Evolutionary conservation across 2,113 vertebrate species (phyloP).

Genomic region (Chaetorhynchus papuensis): DNA sequence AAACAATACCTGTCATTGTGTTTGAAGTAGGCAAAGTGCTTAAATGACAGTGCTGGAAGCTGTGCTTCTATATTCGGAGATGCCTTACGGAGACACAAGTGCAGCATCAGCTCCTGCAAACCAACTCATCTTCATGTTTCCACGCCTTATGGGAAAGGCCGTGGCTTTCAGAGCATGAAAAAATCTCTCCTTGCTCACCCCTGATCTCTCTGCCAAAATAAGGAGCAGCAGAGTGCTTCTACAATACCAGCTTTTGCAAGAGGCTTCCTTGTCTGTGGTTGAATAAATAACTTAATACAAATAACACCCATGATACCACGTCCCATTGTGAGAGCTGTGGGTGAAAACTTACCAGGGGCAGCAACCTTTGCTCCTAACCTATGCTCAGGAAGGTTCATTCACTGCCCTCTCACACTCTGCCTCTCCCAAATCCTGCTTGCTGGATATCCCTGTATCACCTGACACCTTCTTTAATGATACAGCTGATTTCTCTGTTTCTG

Average conservation of each 20-base stretch:
- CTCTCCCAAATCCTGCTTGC: background rate
- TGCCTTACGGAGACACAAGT: fast-evolving
- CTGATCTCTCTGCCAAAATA: background rate
- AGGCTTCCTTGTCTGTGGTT: background rate
- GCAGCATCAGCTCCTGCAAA: background rate
- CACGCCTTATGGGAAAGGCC: background rate
- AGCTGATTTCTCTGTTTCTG: background rate
- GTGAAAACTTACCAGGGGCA: background rate
- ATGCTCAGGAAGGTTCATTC: background rate
- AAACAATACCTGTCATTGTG: constrained; percentile 15
- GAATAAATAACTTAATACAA: background rate
- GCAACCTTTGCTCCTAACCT: background rate
- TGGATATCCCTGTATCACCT: background rate
- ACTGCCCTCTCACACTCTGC: background rate
- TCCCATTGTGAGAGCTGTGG: background rate
- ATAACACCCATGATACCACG: fast-evolving
- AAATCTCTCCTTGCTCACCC: background rate
- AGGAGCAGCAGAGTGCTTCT: background rate
- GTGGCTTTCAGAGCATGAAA: background rate
- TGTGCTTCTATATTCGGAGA: background rate
- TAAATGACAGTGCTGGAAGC: background rate
- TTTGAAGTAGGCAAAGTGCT: constrained; percentile 11
- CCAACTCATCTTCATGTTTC: fast-evolving
- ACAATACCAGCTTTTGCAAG: background rate
- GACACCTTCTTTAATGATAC: background rate